phyloP scores from a whole-genome alignment of 2,888 invertebrate species.

The Archips crataeganus region DNA sequence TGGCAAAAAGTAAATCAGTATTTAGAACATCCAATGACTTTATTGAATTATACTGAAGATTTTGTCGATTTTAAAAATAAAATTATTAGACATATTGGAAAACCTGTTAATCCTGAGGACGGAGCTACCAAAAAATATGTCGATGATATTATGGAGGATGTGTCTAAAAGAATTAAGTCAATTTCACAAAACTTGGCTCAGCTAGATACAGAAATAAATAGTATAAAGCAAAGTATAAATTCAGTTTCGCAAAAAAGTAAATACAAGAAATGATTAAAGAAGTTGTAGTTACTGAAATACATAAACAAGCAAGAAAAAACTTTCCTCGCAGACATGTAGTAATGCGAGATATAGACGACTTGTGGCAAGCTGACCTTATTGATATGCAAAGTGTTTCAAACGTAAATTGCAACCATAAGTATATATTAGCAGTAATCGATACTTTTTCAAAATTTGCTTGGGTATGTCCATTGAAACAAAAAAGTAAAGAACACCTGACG shows the following conservation, averaged over 20 bases:
- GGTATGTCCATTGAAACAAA: background rate
- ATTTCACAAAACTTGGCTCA: no score
- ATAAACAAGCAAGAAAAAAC: constrained; percentile 59
- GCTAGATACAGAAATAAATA: no score
- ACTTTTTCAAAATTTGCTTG: constrained; percentile 14
- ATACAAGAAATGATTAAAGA: constrained; percentile 33
- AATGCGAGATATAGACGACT: constrained; percentile 58
- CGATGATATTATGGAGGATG: no score
- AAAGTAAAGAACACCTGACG: background rate
- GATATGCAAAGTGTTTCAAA: constrained; percentile 23
- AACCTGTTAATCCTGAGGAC: no score
- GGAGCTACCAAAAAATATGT: no score
- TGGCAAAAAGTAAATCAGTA: no score
- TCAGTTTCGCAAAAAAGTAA: background rate
- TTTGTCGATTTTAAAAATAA: no score
- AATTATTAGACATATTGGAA: no score
- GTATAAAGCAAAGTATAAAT: background rate
- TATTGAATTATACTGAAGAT: no score
- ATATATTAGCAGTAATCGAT: constrained; percentile 13
- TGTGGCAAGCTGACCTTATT: constrained; percentile 64
- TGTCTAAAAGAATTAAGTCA: no score
- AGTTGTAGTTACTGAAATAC: constrained; percentile 55
- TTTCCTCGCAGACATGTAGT: constrained; percentile 54
- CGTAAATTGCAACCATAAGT: background rate
- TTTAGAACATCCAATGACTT: no score